A percentile compares a stretch with the other conserved stretches of the same genome.
These are phyloP conservation scores for Gracilinanus agilis DNA, from an alignment of 2,113 vertebrate genomes.

Conservation along the genomic window DNA sequence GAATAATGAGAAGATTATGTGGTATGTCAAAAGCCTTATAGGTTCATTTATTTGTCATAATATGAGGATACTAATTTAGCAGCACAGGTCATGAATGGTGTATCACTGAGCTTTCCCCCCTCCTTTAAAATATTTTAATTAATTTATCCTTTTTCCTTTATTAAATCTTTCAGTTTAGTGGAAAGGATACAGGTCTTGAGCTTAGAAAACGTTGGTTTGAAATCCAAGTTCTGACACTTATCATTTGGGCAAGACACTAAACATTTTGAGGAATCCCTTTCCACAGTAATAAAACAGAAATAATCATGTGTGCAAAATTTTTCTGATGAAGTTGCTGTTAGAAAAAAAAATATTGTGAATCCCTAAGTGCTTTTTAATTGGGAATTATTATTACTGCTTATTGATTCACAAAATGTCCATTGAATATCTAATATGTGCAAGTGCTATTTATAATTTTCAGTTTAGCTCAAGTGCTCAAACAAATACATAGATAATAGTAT, in stretches of 20 bases:
- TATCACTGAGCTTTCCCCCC: background rate
- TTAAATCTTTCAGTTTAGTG: background rate
- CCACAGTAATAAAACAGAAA: background rate
- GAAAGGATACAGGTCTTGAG: background rate
- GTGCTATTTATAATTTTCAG: background rate
- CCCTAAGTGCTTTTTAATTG: background rate
- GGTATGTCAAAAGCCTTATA: background rate
- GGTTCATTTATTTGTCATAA: slow-evolving; percentile 14
- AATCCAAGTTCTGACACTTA: background rate
- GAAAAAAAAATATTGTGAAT: background rate
- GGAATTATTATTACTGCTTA: background rate
- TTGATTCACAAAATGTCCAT: background rate
- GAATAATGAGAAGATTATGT: slow-evolving; percentile 1
- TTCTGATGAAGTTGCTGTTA: background rate
- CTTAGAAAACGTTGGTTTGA: background rate
- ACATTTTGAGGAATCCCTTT: background rate
- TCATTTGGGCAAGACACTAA: background rate
- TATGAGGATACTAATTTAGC: background rate
- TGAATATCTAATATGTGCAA: background rate
- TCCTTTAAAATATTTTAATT: background rate
- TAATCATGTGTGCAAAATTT: background rate
- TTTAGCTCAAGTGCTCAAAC: background rate
- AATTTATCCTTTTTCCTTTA: background rate
- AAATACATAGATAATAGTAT: background rate
- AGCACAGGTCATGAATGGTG: background rate